Evolutionary conservation across 2,797 vertebrate species (phyloP), one percentile per base, ranked within the genome.

Genomic region (Mergus octosetaceus): DNA sequence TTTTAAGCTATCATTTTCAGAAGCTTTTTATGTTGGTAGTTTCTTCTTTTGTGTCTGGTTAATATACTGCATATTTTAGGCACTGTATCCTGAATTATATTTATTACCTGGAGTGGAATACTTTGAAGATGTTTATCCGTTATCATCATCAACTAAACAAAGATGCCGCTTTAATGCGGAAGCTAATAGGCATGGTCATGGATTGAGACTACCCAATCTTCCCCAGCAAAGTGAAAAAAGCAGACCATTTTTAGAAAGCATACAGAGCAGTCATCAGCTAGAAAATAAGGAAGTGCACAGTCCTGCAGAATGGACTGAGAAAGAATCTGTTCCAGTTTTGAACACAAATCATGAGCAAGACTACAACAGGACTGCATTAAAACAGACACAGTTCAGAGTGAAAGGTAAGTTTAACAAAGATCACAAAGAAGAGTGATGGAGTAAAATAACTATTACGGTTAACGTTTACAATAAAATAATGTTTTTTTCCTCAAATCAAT

Each of bases 21-120:
- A 86, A 76, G 51, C 20, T n/a, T 77, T 53, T 77, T 74, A 56
- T 38, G 30, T 49, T 54, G 32, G 15, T 76, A 28, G 62, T 94
- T 92, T 95, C 87, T 89, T 81, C 76, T 85, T 49, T 77, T 62
- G 53, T 64, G 17, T 94, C 43, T 94, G 86, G 75, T 93, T 77
- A 85, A 60, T 65, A 74, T 81, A 57, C 32, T 96, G 2, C 65
- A 14, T 92, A 9, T 96, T 98, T 92, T 94, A 99, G 99, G 98
- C 99, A 80, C 97, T 98, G 51, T 98, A 98, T 95, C 98, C 99
- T 20, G 99, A 99, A 97, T 98, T 99, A 5, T 99, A 99, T 97
- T 97, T 99, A 93, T 97, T 99, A 92, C 98, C 98, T 17, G 56
- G 94, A 74, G 94, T 94, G 91, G 98, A 98, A 74, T 96, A 95